A percentile compares a stretch with the other conserved stretches of the same genome.
These are phyloP conservation scores for Bergia puertoricense DNA, from an alignment of 92 coral and sea anemone genomes.

Conservation along the genomic window DNA sequence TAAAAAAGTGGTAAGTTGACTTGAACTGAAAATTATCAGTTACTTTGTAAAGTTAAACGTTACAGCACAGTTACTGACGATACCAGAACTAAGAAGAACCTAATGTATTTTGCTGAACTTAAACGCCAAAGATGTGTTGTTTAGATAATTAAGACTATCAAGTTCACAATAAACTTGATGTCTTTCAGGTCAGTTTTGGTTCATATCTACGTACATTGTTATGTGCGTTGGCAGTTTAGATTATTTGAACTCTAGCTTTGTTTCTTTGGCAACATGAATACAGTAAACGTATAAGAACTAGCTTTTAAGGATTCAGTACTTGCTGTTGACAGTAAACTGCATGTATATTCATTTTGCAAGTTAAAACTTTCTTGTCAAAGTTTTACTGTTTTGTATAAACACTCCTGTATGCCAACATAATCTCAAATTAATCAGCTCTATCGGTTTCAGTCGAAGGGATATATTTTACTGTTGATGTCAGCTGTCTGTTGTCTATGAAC, in stretches of 20 bases:
- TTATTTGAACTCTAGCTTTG: not conserved
- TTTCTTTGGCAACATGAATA: not conserved
- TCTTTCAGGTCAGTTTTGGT: not conserved
- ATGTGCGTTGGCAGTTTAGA: not conserved
- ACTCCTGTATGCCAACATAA: not conserved
- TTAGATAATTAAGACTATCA: too few relatives aligned
- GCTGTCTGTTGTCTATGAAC: not conserved
- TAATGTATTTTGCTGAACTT: too few relatives aligned
- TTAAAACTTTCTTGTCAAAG: not conserved
- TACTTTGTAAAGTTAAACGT: not conserved
- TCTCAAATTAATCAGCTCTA: not conserved
- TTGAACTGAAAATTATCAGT: not conserved
- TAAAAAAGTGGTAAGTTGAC: too few relatives aligned
- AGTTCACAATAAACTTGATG: not conserved
- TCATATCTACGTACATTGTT: too few relatives aligned
- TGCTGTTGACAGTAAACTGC: not conserved
- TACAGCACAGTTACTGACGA: not conserved
- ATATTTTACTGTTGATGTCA: not conserved
- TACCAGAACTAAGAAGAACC: too few relatives aligned
- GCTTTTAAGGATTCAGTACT: not conserved
- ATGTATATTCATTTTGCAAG: too few relatives aligned
- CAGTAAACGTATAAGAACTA: too few relatives aligned
- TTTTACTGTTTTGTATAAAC: not conserved
- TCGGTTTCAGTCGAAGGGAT: not conserved
- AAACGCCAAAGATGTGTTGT: too few relatives aligned